Evolutionary conservation across 2,888 invertebrate species (phyloP), one percentile per base, ranked within the genome.

Genomic region (Diaprepes abbreviatus): DNA sequence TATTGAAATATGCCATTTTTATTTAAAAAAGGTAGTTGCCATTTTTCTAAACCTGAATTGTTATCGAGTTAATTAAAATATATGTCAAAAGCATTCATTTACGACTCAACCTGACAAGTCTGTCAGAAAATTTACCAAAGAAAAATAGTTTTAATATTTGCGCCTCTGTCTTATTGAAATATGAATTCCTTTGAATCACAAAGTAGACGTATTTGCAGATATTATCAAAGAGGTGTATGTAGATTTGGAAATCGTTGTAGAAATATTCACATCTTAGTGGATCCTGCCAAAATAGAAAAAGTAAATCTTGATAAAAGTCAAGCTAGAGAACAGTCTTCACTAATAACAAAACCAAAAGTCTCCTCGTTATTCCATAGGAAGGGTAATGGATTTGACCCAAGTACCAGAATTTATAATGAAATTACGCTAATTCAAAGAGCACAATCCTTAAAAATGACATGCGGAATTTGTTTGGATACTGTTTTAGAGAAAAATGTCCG

Each of bases 391-490:
- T 71, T 59, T 35, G 74, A 73, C 0, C 76, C 74, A 1, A 69
- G 72, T 48, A 74, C 74, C 6, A 74, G 72, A 33, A 60, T 72
- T 5, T 52, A 50, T 4, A 67, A 62, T 38, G 69, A 74, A 35
- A 40, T 75, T 10, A 38, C 21, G 7, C 12, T 12, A 24, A 6
- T 45, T 16, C 69, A 68, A 40, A 68, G 62, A 35, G 62, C 69
- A 43, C 72, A 74, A 59, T 74, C 76, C 12, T 60, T 58, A 33
- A 74, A 75, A 2, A 76, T 74, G 66, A 70, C 74, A 7, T 78
- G 78, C 52, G 78, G 77, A 9, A 77, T 78, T 16, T 78, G 78
- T 59, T 76, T 77, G 33, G 78, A 78, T 45, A 72, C 48, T 14
- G 71, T 78, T 17, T 40, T 76, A 36, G 66, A 74, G 24, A 78